These are phyloP conservation scores for Phrynocephalus forsythii DNA, from an alignment of 2,797 vertebrate genomes.

Conservation along the genomic window DNA sequence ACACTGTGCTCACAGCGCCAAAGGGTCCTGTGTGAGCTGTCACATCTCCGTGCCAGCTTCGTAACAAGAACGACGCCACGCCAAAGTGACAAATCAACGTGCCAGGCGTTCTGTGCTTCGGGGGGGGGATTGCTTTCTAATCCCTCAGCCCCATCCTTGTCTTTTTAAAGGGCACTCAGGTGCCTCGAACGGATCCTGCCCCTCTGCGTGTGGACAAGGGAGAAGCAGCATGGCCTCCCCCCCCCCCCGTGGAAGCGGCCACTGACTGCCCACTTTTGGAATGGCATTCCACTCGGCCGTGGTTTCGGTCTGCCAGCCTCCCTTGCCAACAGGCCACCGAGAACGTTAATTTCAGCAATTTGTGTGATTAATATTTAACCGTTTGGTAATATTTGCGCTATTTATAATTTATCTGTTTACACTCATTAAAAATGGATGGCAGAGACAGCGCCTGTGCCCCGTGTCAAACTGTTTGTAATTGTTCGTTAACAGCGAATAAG, in stretches of 20 bases:
- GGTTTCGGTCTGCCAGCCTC: not conserved
- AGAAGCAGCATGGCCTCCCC: no score
- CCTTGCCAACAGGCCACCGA: constrained; percentile 40
- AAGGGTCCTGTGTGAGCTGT: not conserved
- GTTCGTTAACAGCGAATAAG: constrained; percentile 50
- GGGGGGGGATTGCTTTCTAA: no score
- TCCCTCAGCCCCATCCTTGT: not conserved
- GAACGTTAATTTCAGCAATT: constrained; percentile 75
- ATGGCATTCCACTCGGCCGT: rapidly evolving
- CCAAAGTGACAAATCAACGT: not conserved
- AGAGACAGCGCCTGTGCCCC: constrained; percentile 68
- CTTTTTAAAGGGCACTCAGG: not conserved
- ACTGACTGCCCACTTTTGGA: not conserved
- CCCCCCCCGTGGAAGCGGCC: no score
- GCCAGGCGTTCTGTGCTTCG: not conserved
- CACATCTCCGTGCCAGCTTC: not conserved
- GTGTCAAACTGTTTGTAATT: constrained; percentile 64
- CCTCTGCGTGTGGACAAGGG: not conserved
- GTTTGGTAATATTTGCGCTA: constrained; percentile 68
- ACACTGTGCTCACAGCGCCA: not conserved
- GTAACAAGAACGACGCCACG: not conserved
- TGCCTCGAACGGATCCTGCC: not conserved
- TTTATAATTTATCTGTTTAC: constrained; percentile 77
- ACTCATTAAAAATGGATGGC: constrained; percentile 73
- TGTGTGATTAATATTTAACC: constrained; percentile 71